These are phyloP conservation scores for Apantesis nais DNA, from an alignment of 2,888 invertebrate genomes.

Conservation along the genomic window DNA sequence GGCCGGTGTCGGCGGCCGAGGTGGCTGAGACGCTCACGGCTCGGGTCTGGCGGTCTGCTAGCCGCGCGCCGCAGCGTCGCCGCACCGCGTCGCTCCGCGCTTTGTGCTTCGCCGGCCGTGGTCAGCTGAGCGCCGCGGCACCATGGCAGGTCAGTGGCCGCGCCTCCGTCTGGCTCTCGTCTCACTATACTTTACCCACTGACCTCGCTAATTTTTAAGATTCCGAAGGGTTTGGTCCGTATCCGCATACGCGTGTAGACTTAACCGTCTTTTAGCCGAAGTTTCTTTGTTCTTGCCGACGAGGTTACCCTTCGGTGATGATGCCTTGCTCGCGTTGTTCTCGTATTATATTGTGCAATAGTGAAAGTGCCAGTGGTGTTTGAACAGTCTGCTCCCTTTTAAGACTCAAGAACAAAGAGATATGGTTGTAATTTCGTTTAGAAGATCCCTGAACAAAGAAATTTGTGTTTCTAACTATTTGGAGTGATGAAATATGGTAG, in stretches of 20 bases:
- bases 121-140: constrained; percentile 64
- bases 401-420: constrained; percentile 53
- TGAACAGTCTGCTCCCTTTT: constrained; percentile 34
- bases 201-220: constrained; percentile 45
- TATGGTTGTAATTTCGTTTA: constrained; percentile 16
- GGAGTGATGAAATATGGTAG: constrained; percentile 11
- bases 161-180: constrained; percentile 51
- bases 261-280: constrained; percentile 29
- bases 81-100: constrained; percentile 46
- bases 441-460: constrained; percentile 36
- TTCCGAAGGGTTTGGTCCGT: constrained; percentile 23
- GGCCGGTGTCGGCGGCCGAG: constrained; percentile 67
- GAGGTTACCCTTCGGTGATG: constrained; percentile 26
- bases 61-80: constrained; percentile 43
- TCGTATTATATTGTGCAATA: constrained; percentile 54
- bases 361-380: constrained; percentile 58
- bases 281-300: constrained; percentile 59
- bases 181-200: constrained; percentile 46
- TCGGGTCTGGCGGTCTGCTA: constrained; percentile 39
- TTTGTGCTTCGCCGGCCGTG: constrained; percentile 45
- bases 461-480: constrained; percentile 5
- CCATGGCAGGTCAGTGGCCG: constrained; percentile 68
- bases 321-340: constrained; percentile 23
- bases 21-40: constrained; percentile 60
- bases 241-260: constrained; percentile 17